Conservation (phyloP, 30 jellyfish, hydroid and myxozoan species). For the Sanderia malayensis region DNA sequence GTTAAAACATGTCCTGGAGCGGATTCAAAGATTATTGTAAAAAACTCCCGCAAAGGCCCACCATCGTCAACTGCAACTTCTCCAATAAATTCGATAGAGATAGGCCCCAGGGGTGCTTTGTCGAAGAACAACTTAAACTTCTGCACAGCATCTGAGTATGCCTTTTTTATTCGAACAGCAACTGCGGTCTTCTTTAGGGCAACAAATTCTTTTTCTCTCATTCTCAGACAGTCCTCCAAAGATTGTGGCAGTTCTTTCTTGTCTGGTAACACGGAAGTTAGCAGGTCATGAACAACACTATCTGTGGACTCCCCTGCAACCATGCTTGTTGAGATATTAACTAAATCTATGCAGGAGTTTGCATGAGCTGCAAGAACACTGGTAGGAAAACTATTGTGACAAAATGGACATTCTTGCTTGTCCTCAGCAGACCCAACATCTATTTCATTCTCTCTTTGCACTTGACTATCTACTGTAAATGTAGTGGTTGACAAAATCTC, state of each 20-base stretch:
- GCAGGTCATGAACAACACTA: background rate
- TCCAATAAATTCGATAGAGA: background rate
- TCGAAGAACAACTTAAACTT: constrained; percentile 9
- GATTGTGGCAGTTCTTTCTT: constrained; percentile 8
- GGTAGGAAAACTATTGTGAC: constrained; percentile 22
- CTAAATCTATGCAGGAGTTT: constrained; percentile 14
- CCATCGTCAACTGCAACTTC: constrained; percentile 34
- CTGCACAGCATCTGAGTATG: constrained; percentile 18
- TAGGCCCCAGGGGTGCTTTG: constrained; percentile 7
- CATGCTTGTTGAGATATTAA: background rate
- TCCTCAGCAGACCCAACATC: background rate
- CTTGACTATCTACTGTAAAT: background rate
- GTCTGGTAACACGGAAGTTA: constrained; percentile 4
- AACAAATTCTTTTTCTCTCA: background rate
- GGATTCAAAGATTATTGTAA: constrained; percentile 4
- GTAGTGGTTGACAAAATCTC: constrained; percentile 8
- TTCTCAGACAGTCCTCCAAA: constrained; percentile 6
- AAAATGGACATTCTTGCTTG: constrained; percentile 24
- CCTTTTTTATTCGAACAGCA: constrained; percentile 18
- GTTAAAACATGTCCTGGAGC: constrained; percentile 9
- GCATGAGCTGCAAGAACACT: constrained; percentile 17
- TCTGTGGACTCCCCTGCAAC: background rate
- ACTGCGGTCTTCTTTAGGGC: background rate
- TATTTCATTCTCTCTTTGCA: background rate
- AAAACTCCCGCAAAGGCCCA: constrained; percentile 33